Evolutionary conservation across 2,797 vertebrate genomes (phyloP).

Genomic region (Coranthus polyacanthus): DNA sequence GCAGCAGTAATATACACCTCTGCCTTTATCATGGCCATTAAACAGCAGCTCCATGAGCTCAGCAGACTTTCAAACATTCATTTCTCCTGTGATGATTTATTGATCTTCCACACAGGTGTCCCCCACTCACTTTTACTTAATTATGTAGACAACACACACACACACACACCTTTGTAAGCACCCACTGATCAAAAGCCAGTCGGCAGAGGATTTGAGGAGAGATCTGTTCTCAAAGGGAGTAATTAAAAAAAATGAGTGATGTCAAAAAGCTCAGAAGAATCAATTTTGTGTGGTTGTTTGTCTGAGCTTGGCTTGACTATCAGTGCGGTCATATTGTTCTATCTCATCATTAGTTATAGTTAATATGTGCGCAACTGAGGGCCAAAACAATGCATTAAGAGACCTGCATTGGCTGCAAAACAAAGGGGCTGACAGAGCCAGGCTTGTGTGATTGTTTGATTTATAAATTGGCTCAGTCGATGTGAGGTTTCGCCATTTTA

Average conservation of each 20-base stretch:
- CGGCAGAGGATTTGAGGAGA: conserved; percentile 43
- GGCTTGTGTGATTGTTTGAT: conserved; percentile 28
- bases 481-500: conserved; percentile 12
- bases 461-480: conserved; percentile 20
- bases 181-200: conserved; percentile 61
- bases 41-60: neutral
- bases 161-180: conserved; percentile 26
- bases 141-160: conserved; percentile 41
- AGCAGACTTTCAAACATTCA: conserved; percentile 18
- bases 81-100: conserved; percentile 68
- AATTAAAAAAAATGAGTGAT: conserved; percentile 68
- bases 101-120: conserved; percentile 54
- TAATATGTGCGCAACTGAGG: conserved; percentile 30
- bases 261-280: conserved; percentile 50
- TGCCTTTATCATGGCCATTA: neutral
- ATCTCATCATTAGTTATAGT: conserved; percentile 33
- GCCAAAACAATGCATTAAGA: conserved; percentile 51
- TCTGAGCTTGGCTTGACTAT: conserved; percentile 17
- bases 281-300: conserved; percentile 31
- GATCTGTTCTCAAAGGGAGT: conserved; percentile 60
- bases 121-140: conserved; percentile 40
- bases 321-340: conserved; percentile 13
- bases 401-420: conserved; percentile 36
- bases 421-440: conserved; percentile 47
- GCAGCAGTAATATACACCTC: conserved; percentile 14